Base-by-base conservation (phyloP, 2,797 vertebrate species). In the Eutrigla gurnardus region DNA sequence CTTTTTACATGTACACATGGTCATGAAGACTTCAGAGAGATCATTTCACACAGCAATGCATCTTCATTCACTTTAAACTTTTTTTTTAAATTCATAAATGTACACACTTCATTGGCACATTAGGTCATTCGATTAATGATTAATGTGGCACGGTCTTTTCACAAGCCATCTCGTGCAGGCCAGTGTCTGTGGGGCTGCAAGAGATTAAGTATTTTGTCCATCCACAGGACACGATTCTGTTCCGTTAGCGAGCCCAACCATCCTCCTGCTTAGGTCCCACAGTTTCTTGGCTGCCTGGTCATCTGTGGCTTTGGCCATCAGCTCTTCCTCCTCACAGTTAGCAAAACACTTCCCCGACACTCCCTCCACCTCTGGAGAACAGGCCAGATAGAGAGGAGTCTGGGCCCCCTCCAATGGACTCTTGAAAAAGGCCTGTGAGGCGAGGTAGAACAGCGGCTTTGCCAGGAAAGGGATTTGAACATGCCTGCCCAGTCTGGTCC, bases 291-390 rank as follows among this genome's bases (percentile, higher is more conserved):
- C 96, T 53, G 95, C 90, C 74, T 93, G 89, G 5, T 95, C 95
- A 77, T 98, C 96, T 75, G 91, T 95, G 52, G 96, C 97, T 91
- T 96, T 96, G 54, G 93, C 93, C 82, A 96, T 88, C 14, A 98
- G 94, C 49, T 95, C 93, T 80, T 97, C 96, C 85, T 97, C 96
- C 85, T 93, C 93, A 49, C 97, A 98, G 83, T 98, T 95, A 42
- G 97, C 96, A 61, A 98, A 99, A 81, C 97, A 97, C 86, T 94
- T 97, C 75, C 97, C 97, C 0, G 97, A 96, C 66, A 98, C 91
- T 0, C 95, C 95, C 78, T 96, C 96, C 0, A 97, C 95, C 2
- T 97, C 96, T 1, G 96, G 93, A 61, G 96, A 97, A 83, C 96
- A 95, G 13, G 97, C 95, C 86, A 98, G 93, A 91, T 96, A 98